These are phyloP conservation scores for Muscicapa striata DNA, from an alignment of 2,797 vertebrate genomes.

Conservation along the genomic window DNA sequence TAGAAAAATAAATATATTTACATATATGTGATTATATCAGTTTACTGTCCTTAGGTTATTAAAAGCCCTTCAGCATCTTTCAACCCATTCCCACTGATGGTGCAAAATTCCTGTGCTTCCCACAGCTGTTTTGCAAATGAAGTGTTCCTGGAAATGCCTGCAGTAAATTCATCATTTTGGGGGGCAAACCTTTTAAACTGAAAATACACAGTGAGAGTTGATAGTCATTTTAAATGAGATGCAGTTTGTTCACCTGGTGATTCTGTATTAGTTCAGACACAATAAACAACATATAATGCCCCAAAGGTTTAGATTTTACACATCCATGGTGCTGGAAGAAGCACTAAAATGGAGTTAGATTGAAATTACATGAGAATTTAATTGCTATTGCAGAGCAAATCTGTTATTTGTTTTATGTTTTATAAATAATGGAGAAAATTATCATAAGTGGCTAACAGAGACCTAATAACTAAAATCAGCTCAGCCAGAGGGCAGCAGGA, in stretches of 20 bases:
- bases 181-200: neutral
- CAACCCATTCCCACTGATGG: neutral
- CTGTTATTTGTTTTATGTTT: neutral
- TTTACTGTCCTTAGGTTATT: neutral
- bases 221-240: neutral
- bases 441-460: neutral
- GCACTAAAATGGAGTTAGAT: neutral
- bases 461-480: neutral
- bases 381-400: neutral
- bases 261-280: neutral
- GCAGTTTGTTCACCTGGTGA: neutral
- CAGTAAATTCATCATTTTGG: neutral
- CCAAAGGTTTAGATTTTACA: neutral
- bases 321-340: neutral
- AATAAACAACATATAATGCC: rapidly evolving
- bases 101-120: neutral
- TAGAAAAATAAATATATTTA: neutral
- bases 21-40: rapidly evolving
- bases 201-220: neutral
- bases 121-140: neutral
- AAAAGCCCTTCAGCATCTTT: neutral
- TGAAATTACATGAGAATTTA: neutral
- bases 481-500: neutral
- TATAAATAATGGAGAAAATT: slow-evolving; percentile 10
- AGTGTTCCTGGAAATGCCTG: neutral